Conservation (phyloP, 2,797 vertebrate species). For the Clarias platycephalus region DNA sequence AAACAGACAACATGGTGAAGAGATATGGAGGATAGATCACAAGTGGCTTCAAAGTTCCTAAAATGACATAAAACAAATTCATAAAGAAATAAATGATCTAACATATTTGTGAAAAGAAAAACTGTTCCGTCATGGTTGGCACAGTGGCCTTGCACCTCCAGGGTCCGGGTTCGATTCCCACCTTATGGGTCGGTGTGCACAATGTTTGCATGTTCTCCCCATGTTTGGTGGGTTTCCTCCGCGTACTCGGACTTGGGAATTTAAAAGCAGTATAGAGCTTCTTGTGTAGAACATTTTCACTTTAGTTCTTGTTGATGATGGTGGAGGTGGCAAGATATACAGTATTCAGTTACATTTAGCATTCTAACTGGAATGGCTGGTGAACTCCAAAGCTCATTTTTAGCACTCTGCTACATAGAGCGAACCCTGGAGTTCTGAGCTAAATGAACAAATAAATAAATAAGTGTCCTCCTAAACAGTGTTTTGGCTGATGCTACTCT, state of each 20-base stretch:
- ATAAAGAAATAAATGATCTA: background rate
- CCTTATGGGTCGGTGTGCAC: no score
- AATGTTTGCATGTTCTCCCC: no score
- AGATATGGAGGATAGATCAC: background rate
- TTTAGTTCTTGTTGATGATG: no score
- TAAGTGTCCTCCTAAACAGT: no score
- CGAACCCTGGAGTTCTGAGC: background rate
- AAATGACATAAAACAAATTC: background rate
- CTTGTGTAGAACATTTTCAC: no score
- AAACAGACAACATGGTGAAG: background rate
- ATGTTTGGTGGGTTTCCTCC: no score
- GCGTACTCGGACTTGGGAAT: background rate
- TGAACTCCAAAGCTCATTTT: background rate
- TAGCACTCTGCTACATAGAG: background rate
- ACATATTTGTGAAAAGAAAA: background rate
- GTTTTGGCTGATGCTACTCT: no score
- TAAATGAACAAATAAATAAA: background rate
- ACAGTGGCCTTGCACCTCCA: no score
- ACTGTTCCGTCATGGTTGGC: no score
- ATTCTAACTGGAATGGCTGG: background rate
- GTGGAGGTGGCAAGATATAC: background rate
- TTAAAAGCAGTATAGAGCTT: background rate
- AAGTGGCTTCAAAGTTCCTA: background rate
- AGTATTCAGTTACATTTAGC: background rate
- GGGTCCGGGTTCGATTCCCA: no score